These are phyloP conservation scores for Caenorhabditis latens DNA, from an alignment of 1,140 invertebrate genomes.

Conservation along the genomic window DNA sequence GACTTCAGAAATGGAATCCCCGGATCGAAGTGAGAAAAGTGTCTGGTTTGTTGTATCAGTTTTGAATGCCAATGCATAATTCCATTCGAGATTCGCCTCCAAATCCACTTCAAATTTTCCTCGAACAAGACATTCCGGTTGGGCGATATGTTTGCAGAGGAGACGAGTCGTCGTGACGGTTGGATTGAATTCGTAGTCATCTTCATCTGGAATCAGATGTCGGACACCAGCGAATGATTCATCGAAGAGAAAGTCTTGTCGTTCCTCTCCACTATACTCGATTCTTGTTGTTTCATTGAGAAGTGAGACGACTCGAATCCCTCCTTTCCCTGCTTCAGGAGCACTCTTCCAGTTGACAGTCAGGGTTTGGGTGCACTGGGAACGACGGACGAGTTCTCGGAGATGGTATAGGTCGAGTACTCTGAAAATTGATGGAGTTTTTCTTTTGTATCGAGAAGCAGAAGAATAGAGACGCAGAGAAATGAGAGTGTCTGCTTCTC, in stretches of 20 bases:
- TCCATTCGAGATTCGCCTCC: slow-evolving; percentile 52
- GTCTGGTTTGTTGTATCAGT: slow-evolving; percentile 59
- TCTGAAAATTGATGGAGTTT: not conserved
- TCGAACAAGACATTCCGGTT: slow-evolving; percentile 39
- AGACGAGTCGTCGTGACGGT: slow-evolving; percentile 28
- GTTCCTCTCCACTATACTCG: slow-evolving; percentile 29
- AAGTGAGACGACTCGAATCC: slow-evolving; percentile 32
- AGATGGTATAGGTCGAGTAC: slow-evolving; percentile 33
- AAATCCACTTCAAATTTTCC: slow-evolving; percentile 53
- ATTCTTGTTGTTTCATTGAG: slow-evolving; percentile 52
- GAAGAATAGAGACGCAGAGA: too few relatives aligned
- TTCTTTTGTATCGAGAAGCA: not conserved
- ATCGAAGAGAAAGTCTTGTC: slow-evolving; percentile 35
- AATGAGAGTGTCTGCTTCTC: too few relatives aligned
- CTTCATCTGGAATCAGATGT: slow-evolving; percentile 57
- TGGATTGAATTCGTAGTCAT: slow-evolving; percentile 40
- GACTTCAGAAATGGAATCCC: slow-evolving; percentile 5
- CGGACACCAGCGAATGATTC: slow-evolving; percentile 51
- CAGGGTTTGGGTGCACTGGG: slow-evolving; percentile 48
- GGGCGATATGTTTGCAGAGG: slow-evolving; percentile 33
- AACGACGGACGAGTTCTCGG: slow-evolving; percentile 24
- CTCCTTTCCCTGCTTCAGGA: slow-evolving; percentile 26
- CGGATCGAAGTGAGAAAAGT: slow-evolving; percentile 43
- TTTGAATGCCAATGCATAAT: slow-evolving; percentile 58
- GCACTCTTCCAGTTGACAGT: slow-evolving; percentile 37